Percentiles rank a stretch among this genome's conserved stretches.
Evolutionary conservation across 2,888 invertebrate species (phyloP).

Genomic region (Thyatira batis): DNA sequence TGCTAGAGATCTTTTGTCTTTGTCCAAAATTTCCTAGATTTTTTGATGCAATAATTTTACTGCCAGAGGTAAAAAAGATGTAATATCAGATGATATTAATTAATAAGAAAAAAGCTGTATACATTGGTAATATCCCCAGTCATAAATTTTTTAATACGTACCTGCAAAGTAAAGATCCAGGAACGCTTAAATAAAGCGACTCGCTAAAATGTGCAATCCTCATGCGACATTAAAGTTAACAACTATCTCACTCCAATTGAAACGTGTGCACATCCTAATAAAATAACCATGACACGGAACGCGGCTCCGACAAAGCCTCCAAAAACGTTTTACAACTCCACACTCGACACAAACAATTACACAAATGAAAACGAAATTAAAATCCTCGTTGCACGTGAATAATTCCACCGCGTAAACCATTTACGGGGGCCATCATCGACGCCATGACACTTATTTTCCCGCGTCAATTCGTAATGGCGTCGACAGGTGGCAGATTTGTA

Average conservation of each 20-base stretch:
- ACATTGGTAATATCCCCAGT: too few species aligned
- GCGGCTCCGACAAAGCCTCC: neutral
- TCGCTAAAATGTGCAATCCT: too few species aligned
- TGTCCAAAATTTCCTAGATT: too few species aligned
- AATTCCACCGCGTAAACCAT: slow-evolving; percentile 54
- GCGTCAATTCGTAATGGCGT: slow-evolving; percentile 67
- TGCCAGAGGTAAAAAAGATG: too few species aligned
- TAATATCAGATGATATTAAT: too few species aligned
- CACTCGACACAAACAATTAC: slow-evolving; percentile 16
- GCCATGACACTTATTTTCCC: slow-evolving; percentile 72
- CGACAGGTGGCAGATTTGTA: slow-evolving; percentile 61
- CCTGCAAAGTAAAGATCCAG: too few species aligned
- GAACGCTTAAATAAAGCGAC: too few species aligned
- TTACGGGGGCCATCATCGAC: slow-evolving; percentile 58
- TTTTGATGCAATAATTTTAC: too few species aligned
- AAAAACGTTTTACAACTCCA: slow-evolving; percentile 14
- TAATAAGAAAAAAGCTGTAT: too few species aligned
- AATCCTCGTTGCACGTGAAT: slow-evolving; percentile 41
- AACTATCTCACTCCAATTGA: neutral
- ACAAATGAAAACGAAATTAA: slow-evolving; percentile 39
- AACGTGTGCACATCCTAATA: neutral
- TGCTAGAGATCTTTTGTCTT: too few species aligned
- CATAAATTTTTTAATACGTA: too few species aligned
- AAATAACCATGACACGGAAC: neutral
- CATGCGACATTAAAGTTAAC: neutral